phyloP scores from a whole-genome alignment of 2,888 invertebrate genomes.

The Papilio protenor region DNA sequence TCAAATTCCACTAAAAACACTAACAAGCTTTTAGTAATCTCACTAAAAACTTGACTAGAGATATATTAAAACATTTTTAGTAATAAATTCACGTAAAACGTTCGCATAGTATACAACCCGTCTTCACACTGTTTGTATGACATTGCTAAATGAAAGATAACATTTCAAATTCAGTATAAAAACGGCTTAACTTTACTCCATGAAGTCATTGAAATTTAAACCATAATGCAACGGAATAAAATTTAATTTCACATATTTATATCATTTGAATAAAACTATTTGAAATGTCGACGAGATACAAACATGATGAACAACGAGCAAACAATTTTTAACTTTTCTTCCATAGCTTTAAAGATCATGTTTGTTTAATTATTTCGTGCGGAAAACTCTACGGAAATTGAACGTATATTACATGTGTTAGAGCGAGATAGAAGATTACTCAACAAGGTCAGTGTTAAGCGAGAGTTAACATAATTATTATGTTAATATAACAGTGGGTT shows the following conservation, averaged over 20 bases:
- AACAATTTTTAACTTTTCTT: constrained; percentile 58
- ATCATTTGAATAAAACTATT: constrained; percentile 53
- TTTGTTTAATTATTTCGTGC: constrained; percentile 53
- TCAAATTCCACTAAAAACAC: constrained; percentile 5
- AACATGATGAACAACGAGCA: constrained; percentile 67
- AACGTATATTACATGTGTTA: constrained; percentile 59
- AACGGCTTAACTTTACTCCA: constrained; percentile 36
- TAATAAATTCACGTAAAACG: constrained; percentile 36
- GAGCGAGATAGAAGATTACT: constrained; percentile 61
- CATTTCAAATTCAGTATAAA: constrained; percentile 56
- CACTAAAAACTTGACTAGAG: constrained; percentile 19
- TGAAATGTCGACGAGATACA: constrained; percentile 59
- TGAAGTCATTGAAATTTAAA: constrained; percentile 50
- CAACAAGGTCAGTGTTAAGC: constrained; percentile 71
- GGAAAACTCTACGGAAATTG: constrained; percentile 77
- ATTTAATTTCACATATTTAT: constrained; percentile 46
- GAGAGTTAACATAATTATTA: constrained; percentile 65
- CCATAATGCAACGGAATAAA: constrained; percentile 47
- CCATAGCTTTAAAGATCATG: constrained; percentile 53
- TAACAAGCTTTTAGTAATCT: constrained; percentile 8
- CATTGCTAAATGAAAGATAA: constrained; percentile 81
- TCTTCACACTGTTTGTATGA: constrained; percentile 70
- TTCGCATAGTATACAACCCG: constrained; percentile 41
- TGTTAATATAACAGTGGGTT: constrained; percentile 43
- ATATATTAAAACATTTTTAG: neutral